These are phyloP conservation scores for Ditula angustiorana DNA, from an alignment of 2,888 invertebrate genomes.

Conservation along the genomic window DNA sequence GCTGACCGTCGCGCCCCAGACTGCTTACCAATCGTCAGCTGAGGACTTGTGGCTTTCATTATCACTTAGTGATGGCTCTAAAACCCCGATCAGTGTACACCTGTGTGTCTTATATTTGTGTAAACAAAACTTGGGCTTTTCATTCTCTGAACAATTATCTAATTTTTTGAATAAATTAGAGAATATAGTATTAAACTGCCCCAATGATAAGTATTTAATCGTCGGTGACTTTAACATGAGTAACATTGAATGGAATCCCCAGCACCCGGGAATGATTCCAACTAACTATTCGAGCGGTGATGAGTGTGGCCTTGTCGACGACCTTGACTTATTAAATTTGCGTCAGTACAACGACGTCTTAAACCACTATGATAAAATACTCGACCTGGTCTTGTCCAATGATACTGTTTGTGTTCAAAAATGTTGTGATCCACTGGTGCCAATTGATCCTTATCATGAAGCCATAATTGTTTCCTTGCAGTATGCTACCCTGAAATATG, in stretches of 20 bases:
- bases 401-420: background rate
- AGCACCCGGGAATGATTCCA: background rate
- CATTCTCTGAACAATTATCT: background rate
- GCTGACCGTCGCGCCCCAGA: background rate
- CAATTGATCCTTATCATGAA: slow-evolving; percentile 17
- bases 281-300: background rate
- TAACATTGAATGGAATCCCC: background rate
- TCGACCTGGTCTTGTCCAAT: slow-evolving; percentile 40
- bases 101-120: slow-evolving; percentile 5
- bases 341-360: slow-evolving; percentile 14
- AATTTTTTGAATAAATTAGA: background rate
- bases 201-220: background rate
- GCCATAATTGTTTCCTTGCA: background rate
- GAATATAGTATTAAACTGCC: background rate
- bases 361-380: slow-evolving; percentile 7
- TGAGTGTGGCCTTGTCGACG: slow-evolving; percentile 3
- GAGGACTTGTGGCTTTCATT: slow-evolving; percentile 5
- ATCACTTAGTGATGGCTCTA: background rate
- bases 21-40: background rate
- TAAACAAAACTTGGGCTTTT: background rate
- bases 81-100: background rate
- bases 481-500: background rate
- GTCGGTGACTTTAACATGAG: slow-evolving; percentile 1
- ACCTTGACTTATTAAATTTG: background rate
- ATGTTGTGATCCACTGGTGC: slow-evolving; percentile 9